phyloP scores from a whole-genome alignment of 2,113 vertebrate genomes.

The Corvus cornix region DNA sequence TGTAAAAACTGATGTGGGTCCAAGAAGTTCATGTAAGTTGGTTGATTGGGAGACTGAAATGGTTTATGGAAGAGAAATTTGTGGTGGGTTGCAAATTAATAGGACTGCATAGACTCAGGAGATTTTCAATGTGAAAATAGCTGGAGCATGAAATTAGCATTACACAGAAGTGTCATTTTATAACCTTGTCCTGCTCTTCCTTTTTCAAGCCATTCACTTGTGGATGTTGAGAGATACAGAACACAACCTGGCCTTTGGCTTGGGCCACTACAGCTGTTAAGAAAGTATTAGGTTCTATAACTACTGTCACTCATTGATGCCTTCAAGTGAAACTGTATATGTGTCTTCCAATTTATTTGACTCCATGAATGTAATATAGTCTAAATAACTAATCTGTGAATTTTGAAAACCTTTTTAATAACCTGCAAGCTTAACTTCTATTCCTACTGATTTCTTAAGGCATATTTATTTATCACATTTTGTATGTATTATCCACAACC shows the following conservation, averaged over 20 bases:
- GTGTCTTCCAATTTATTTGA: not conserved
- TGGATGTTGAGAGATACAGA: not conserved
- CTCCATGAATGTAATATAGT: not conserved
- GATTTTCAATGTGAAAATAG: not conserved
- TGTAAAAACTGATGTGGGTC: not conserved
- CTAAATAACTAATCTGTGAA: not conserved
- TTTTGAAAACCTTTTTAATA: not conserved
- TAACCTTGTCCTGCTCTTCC: not conserved
- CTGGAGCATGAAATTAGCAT: not conserved
- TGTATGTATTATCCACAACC: not conserved
- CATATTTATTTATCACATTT: not conserved
- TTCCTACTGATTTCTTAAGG: not conserved
- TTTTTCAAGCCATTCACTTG: not conserved
- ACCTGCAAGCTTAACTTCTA: not conserved
- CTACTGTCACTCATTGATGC: not conserved
- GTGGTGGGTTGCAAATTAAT: not conserved
- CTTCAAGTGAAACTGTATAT: not conserved
- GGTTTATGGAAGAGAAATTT: not conserved
- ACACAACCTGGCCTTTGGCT: not conserved
- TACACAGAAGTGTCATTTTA: not conserved
- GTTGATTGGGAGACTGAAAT: not conserved
- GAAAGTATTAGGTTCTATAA: not conserved
- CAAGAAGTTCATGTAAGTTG: not conserved
- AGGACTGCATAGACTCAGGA: not conserved
- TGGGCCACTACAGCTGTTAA: not conserved